Base-by-base conservation (phyloP, 2,113 vertebrate genomes). In the Clarias magur region DNA sequence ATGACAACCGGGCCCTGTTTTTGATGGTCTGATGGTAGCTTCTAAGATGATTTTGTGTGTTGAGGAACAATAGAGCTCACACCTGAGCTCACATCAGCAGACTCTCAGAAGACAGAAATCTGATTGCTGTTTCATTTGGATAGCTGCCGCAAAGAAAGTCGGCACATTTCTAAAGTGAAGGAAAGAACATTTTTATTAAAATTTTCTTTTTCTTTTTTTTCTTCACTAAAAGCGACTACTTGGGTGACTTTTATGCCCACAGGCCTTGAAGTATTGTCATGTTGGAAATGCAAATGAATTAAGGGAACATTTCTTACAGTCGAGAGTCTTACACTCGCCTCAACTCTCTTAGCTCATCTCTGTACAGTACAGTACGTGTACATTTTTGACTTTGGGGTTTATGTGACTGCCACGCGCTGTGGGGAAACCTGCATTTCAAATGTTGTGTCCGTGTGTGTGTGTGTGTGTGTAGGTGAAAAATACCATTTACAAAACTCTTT, bases 331-430 rank as follows among this genome's bases (percentile, higher is more conserved):
- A 34, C 72, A 4, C 34, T 82, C 15, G 63, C 38, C 8, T 25
- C 7, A 13, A 19, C 25, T n/a, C 68, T 67, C 23, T 60, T 6
- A 7, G 25, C 21, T 84, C 76, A 30, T 48, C 34, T 86, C 25
- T 70, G 34, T 42, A 48, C 48, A 48, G 34, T 42, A 48, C 48
- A 48, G 0, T 48, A 21, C 56, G 34, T 68, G 13, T 15, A 2
- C 25, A 19, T 16, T 23, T 86, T 83, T n/a, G 2, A 83, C 42
- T 79, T 38, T 3, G 27, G 42, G 72, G 53, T 68, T 86, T 78
- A 86, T 86, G 88, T 86, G 81, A 86, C 84, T 42, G 34, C 63
- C 4, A 23, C 76, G 27, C 23, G 19, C 59, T 88, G 63, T 80
- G 53, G 38, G 15, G 30, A 84, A 17, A 42, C 21, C 38, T 76